Evolutionary conservation across 2,113 vertebrate species (phyloP).

Genomic region (Acanthisitta chloris): DNA sequence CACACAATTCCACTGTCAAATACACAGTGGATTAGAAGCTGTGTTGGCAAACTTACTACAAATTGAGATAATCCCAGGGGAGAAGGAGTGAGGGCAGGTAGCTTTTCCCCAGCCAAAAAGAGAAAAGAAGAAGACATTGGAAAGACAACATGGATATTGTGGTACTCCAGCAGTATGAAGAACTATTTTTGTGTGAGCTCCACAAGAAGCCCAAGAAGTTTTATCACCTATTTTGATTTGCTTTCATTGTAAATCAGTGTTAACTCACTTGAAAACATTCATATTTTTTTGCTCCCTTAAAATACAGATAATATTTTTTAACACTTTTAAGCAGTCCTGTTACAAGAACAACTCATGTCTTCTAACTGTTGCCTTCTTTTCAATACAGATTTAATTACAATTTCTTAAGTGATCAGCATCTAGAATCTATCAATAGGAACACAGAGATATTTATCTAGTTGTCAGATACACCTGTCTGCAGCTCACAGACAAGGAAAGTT

Average conservation of each 20-base stretch:
- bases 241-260: neutral
- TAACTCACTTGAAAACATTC: neutral
- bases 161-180: neutral
- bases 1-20: neutral
- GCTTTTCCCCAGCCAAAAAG: neutral
- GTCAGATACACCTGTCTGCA: neutral
- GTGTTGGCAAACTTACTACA: neutral
- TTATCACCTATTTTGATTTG: neutral
- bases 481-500: neutral
- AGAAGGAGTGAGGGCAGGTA: neutral
- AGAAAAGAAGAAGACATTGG: neutral
- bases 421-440: neutral
- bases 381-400: neutral
- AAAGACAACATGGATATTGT: neutral
- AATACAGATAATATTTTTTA: neutral
- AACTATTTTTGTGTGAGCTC: neutral
- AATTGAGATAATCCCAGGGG: neutral
- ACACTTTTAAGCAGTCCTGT: neutral
- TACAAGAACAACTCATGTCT: neutral
- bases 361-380: neutral
- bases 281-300: neutral
- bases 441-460: neutral
- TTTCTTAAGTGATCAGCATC: neutral
- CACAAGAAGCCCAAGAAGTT: neutral
- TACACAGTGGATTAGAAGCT: neutral